These are phyloP conservation scores for Brenthis hecate DNA, from an alignment of 2,888 invertebrate species.

Conservation along the genomic window DNA sequence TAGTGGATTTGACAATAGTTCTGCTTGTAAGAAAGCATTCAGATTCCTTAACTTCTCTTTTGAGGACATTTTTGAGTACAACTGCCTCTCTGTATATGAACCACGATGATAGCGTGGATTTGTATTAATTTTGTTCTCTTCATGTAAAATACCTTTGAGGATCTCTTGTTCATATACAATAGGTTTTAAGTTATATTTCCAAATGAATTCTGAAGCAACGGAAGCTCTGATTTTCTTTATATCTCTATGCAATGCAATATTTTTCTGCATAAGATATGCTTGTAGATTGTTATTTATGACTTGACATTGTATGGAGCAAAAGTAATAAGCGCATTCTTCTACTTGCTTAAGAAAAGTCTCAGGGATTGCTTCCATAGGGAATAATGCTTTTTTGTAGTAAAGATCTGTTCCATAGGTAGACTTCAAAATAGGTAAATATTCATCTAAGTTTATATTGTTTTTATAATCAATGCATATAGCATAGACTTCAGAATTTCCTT, in stretches of 20 bases:
- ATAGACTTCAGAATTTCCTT: slow-evolving; percentile 97
- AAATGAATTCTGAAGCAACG: slow-evolving; percentile 83
- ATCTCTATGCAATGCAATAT: slow-evolving; percentile 61
- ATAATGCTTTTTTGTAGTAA: slow-evolving; percentile 75
- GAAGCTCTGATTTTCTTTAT: slow-evolving; percentile 73
- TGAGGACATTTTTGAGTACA: slow-evolving; percentile 70
- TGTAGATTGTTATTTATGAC: slow-evolving; percentile 86
- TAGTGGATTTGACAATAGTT: slow-evolving; percentile 68
- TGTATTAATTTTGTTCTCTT: slow-evolving; percentile 72
- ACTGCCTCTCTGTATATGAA: slow-evolving; percentile 82
- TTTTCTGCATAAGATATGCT: slow-evolving; percentile 80
- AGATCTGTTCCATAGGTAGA: slow-evolving; percentile 69
- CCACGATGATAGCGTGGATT: slow-evolving; percentile 77
- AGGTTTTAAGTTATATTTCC: slow-evolving; percentile 80
- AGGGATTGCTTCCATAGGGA: slow-evolving; percentile 83
- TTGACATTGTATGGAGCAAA: slow-evolving; percentile 85
- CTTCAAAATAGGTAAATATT: slow-evolving; percentile 71
- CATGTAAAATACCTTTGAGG: slow-evolving; percentile 67
- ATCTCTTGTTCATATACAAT: slow-evolving; percentile 77
- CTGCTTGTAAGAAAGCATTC: slow-evolving; percentile 64
- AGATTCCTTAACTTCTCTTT: slow-evolving; percentile 75
- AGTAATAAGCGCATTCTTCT: slow-evolving; percentile 84
- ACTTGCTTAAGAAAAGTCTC: slow-evolving; percentile 85
- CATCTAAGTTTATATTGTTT: slow-evolving; percentile 65
- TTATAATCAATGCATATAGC: slow-evolving; percentile 87